Evolutionary conservation across 2,797 vertebrate genomes (phyloP), one percentile per base, ranked within the genome.

Genomic region (Anas flavirostris): DNA sequence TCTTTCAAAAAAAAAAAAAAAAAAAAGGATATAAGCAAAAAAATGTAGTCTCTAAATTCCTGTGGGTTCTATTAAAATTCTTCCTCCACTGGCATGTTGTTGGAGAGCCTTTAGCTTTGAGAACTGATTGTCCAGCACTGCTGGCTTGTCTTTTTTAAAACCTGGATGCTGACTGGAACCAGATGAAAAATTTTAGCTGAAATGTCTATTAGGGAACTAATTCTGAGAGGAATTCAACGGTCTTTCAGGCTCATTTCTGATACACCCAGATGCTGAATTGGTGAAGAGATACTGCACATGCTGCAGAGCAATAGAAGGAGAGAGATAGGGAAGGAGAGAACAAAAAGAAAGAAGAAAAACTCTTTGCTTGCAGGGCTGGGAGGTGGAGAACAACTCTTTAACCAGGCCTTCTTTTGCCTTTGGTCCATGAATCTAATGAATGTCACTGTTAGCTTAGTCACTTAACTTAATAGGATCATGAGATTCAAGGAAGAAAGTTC

Each of bases 1-100:
- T 48, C 67, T 81, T 81, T 50, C 3, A 23, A 63, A 46, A 44
- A 68, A 43, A 33, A 50, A 50, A 39, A 39, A 44, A 9, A 2
- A 1, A 7, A 28, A 68, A 84, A 88, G 2, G 5, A 41, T 82
- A 91, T 82, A 88, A 56, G 37, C 14, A 91, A 75, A 55, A 75
- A 93, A 84, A 82, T 31, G 50, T 59, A 48, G 44, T 60, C 64
- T 90, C 48, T 88, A 69, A 91, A 95, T 95, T 96, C 94, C 94
- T 94, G 92, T 91, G 94, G 92, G 91, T 90, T 96, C 82, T 90
- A 84, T 96, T 93, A 92, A 91, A 95, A 86, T 94, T 90, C 92
- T 92, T 96, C 52, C 33, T 88, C 77, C 55, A 55, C 68, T 92
- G 82, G 92, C 73, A 86, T 78, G 91, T 77, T 94, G 77, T 55